Base-by-base conservation (phyloP, 2,888 invertebrate species). In the Xanthorhoe spadicearia region DNA sequence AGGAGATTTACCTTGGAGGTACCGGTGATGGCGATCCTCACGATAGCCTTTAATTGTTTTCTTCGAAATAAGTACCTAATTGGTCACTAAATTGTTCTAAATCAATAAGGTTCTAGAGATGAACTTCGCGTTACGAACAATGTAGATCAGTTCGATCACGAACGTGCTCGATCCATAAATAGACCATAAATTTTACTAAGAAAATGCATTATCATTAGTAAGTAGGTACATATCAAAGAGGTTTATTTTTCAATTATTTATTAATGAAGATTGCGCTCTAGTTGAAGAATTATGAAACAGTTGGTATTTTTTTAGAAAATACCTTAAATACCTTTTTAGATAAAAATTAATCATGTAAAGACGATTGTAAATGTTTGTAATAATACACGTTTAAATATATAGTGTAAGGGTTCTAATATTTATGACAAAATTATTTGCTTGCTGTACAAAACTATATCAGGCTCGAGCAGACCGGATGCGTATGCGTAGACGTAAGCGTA, bases 121-220 rank as follows among this genome's bases (percentile, higher is more conserved):
- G 64, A 60, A 64, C 56, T 64, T 56, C 52, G 62, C 55, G 56
- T 63, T 60, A 18, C 19, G 28, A 46, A 15, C 17, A 59, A 48
- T 52, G 52, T 64, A 59, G 64, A 65, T 56, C 64, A 61, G 18
- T 61, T 61, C 13, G 48, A 28, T 66, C 61, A 66, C 61, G 64
- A 55, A 51, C 55, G 59, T 50, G 32, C 60, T 50, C 38, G 64
- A 64, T 58, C 32, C 32, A 59, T 50, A 59, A 59, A 64, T 49
- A 28, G 23, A 53, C 49, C 32, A 53, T 46, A 63, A 43, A 7
- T 60, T 50, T 35, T 49, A 49, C 62, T 32, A 63, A 46, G 56
- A 52, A 63, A 61, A 70, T 68, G 61, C 66, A 66, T 70, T 50
- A 55, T 53, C 28, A 46, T 32, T 53, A 28, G 17, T 7, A 49